phyloP scores from a whole-genome alignment of 2,797 vertebrate genomes.

The Uromys caudimaculatus region DNA sequence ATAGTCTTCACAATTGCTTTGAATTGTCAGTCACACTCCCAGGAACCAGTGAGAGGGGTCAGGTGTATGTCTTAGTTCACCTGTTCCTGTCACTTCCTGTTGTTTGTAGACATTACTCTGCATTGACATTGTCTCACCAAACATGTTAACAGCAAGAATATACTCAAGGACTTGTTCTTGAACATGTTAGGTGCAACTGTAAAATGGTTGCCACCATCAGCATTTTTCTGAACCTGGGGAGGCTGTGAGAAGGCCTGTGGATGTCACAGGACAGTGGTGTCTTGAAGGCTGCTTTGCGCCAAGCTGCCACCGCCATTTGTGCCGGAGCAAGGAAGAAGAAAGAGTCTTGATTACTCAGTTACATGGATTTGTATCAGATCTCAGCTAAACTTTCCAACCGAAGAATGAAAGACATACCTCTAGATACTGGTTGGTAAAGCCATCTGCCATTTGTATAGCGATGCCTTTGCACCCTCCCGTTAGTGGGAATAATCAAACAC shows the following conservation, averaged over 20 bases:
- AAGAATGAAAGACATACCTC: background rate
- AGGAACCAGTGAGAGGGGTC: background rate
- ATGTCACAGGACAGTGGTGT: background rate
- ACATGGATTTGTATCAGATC: background rate
- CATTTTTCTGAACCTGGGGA: background rate
- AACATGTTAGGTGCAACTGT: background rate
- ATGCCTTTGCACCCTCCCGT: background rate
- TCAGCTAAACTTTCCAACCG: background rate
- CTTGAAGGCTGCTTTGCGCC: background rate
- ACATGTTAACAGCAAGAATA: conserved; percentile 7
- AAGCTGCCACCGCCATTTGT: background rate
- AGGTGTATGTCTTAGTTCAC: background rate
- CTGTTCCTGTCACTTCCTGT: background rate
- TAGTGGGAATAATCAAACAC: background rate
- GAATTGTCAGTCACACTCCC: background rate
- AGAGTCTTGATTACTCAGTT: conserved; percentile 9
- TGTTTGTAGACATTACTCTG: background rate
- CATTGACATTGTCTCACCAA: conserved; percentile 26
- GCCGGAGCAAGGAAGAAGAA: background rate
- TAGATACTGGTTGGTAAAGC: background rate
- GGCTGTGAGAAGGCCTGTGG: background rate
- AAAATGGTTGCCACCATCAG: background rate
- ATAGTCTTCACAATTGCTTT: conserved; percentile 20
- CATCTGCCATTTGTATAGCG: background rate
- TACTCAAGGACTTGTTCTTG: background rate